Evolutionary conservation across 2,888 invertebrate species (phyloP), one percentile per base, ranked within the genome.

Genomic region (Synergus itoensis): DNA sequence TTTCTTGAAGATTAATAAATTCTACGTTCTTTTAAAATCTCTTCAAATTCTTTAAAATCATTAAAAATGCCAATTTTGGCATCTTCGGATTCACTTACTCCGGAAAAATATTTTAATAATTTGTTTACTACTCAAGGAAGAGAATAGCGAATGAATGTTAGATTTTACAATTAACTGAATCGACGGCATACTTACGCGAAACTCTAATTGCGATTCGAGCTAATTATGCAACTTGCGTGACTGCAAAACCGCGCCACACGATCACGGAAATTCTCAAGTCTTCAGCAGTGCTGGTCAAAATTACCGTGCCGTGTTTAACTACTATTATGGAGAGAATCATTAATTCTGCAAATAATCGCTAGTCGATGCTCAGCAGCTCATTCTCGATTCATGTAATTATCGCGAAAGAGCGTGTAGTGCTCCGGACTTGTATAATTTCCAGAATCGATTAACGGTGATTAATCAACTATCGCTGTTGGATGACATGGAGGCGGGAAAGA

Each of bases 181-280:
- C 11, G 57, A 57, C 57, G 9, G 60, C 60, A 60, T 60, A 60
- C 9, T 60, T 60, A 60, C 12, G 21, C 11, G 60, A 12, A 60
- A 60, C 60, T 60, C 9, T 60, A 60, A 60, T 45, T 16, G 21
- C 48, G 12, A 48, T 28, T 48, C 21, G 48, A 69, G 28, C 21
- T 45, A 45, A 69, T 69, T 69, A 21, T 69, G 45, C 16, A 12
- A 43, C 21, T 69, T 48, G 69, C 69, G 36, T 69, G 69, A 69
- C 48, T 69, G 43, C 28, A 45, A 69, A 69, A 18, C 21, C 28
- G 45, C 43, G 45, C 14, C 21, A 43, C 41, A 69, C 45, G 45
- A 48, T 21, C 48, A 69, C 69, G 69, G 69, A 69, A 69, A 69
- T 69, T 69, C 69, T 36, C 64, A 40, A n/a, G 64, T 67, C 67